These are phyloP conservation scores for Callocephalon fimbriatum DNA, from an alignment of 2,113 vertebrate species.

Conservation along the genomic window DNA sequence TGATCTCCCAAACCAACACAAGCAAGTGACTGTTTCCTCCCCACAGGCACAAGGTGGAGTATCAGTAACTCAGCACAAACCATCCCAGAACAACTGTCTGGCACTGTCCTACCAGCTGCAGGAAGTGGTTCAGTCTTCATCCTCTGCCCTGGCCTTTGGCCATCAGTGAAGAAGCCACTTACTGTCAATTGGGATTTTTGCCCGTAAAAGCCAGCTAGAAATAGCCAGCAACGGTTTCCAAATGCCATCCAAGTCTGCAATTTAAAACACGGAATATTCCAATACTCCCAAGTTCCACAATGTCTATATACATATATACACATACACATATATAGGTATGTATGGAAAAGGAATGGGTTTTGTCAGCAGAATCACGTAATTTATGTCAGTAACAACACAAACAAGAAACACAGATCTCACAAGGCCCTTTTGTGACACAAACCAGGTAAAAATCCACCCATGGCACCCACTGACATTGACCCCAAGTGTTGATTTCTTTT, in stretches of 20 bases:
- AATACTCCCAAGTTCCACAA: not conserved
- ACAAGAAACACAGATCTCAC: not conserved
- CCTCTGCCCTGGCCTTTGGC: not conserved
- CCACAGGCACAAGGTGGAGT: too few relatives aligned
- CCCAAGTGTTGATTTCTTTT: not conserved
- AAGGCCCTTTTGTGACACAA: not conserved
- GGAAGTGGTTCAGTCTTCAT: not conserved
- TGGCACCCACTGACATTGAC: fast-evolving
- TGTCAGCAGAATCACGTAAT: not conserved
- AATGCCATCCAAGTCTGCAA: not conserved
- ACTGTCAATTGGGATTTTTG: not conserved
- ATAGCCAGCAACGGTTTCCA: not conserved
- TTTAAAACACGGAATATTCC: not conserved
- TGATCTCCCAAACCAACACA: not conserved
- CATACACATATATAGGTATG: not conserved
- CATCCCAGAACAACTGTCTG: fast-evolving
- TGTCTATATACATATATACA: not conserved
- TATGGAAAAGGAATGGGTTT: not conserved
- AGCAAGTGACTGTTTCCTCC: not conserved
- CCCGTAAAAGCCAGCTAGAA: not conserved
- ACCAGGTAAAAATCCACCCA: not conserved
- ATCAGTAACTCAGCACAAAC: not conserved
- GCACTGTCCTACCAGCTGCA: not conserved
- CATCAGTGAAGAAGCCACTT: not conserved
- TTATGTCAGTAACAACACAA: not conserved